Evolutionary conservation across 2,113 vertebrate species (phyloP).

Genomic region (Eublepharis macularius): DNA sequence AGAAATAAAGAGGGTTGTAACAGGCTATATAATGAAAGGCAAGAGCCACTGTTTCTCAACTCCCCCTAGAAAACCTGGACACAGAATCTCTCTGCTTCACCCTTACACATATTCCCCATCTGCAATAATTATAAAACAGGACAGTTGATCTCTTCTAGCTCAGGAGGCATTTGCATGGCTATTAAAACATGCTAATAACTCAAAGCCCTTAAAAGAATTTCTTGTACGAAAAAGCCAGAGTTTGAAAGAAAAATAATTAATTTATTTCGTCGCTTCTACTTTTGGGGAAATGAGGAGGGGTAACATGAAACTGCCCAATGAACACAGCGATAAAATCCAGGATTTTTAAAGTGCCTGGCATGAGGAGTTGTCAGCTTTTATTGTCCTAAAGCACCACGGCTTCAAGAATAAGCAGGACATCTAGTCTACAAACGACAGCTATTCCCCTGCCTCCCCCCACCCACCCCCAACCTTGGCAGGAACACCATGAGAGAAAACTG

Average conservation of each 20-base stretch:
- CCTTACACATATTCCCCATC: background rate
- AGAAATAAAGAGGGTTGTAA: too few relatives aligned
- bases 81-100: background rate
- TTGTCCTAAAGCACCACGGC: background rate
- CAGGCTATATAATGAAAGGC: background rate
- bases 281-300: background rate
- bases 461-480: background rate
- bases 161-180: background rate
- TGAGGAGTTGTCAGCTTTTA: background rate
- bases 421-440: background rate
- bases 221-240: background rate
- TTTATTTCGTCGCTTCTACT: background rate
- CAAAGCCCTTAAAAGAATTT: background rate
- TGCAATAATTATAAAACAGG: background rate
- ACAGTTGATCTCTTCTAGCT: background rate
- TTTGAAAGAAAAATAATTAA: background rate
- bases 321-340: background rate
- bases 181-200: background rate
- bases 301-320: background rate
- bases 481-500: background rate
- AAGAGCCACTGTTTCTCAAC: background rate
- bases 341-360: background rate
- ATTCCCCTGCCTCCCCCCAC: background rate
- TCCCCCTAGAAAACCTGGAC: background rate
- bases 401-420: background rate